Conservation (phyloP, 2,113 vertebrate species). For the Ranitomeya imitator region DNA sequence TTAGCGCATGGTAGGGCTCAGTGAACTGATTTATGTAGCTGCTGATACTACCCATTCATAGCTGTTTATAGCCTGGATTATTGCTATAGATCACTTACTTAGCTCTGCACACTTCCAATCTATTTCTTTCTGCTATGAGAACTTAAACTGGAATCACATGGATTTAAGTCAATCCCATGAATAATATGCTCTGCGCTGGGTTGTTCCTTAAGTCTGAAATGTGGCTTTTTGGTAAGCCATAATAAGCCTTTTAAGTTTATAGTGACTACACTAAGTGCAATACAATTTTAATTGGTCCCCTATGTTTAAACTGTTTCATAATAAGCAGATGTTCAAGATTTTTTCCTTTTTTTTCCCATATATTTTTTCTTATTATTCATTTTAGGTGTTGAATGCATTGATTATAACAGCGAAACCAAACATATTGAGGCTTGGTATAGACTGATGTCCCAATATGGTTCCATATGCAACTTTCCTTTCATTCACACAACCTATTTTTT, state of each 20-base stretch:
- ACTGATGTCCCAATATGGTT: background rate
- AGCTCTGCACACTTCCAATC: slow-evolving; percentile 9
- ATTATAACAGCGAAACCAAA: slow-evolving; percentile 1
- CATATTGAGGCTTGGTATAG: background rate
- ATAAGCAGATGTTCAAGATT: background rate
- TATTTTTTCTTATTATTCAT: background rate
- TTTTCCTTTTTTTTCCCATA: background rate
- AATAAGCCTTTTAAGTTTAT: slow-evolving; percentile 23
- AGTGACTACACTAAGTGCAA: slow-evolving; percentile 13
- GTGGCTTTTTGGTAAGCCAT: slow-evolving; percentile 19
- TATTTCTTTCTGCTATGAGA: slow-evolving; percentile 19
- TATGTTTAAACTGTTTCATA: slow-evolving; percentile 15
- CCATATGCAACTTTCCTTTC: background rate
- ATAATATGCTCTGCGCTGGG: slow-evolving; percentile 18
- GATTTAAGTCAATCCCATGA: slow-evolving; percentile 41
- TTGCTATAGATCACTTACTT: slow-evolving; percentile 19
- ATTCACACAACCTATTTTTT: background rate
- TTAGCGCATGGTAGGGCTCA: background rate
- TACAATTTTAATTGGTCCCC: slow-evolving; percentile 37
- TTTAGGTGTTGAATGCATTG: background rate
- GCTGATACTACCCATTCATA: background rate
- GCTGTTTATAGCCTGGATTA: slow-evolving; percentile 24
- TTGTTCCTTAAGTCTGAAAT: slow-evolving; percentile 32
- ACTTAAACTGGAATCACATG: slow-evolving; percentile 41
- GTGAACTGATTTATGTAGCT: slow-evolving; percentile 3